Evolutionary conservation across 2,797 vertebrate species (phyloP), one percentile per base, ranked within the genome.

Genomic region (Ptychadena robeensis): DNA sequence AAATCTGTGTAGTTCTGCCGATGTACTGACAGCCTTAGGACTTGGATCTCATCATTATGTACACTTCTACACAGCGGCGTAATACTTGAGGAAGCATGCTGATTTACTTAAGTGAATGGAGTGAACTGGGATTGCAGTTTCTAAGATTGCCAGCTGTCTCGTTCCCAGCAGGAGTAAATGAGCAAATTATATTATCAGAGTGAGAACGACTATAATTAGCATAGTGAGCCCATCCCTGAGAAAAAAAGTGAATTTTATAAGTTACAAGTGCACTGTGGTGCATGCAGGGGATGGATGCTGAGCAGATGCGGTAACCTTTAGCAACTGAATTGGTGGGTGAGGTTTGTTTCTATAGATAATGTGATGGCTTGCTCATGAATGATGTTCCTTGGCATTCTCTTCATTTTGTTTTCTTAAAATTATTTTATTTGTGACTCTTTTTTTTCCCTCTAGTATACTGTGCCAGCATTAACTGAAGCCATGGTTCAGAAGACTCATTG

Each of bases 131-230:
- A n/a, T 37, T 37, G 64, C 64, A 57, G 64, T 2, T 65, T 40
- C 75, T 53, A 40, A 27, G 75, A 78, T 78, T 44, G 75, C 75
- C 64, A 78, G 75, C 38, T 67, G 63, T 34, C 75, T 67, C 63
- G 27, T 67, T 53, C 75, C 32, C 75, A 67, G 75, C 64, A 32
- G 75, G 75, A 67, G 75, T 53, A 67, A 53, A 76, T 76, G 27
- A 64, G 37, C 73, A 65, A 76, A 78, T 67, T 34, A 67, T 53
- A 53, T 32, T 48, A n/a, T 66, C 63, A 44, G 38, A 65, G 38
- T 48, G 40, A 32, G 31, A 30, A 22, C 28, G 37, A 38, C 53
- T 37, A 74, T 61, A 61, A 61, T 74, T 74, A 37, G 48, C 32
- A 34, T 61, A 27, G 53, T 31, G 32, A 32, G 57, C n/a, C 9